Evolutionary conservation across 1,140 invertebrate species (phyloP), one percentile per base, ranked within the genome.

Genomic region (Kradibia gibbosae): DNA sequence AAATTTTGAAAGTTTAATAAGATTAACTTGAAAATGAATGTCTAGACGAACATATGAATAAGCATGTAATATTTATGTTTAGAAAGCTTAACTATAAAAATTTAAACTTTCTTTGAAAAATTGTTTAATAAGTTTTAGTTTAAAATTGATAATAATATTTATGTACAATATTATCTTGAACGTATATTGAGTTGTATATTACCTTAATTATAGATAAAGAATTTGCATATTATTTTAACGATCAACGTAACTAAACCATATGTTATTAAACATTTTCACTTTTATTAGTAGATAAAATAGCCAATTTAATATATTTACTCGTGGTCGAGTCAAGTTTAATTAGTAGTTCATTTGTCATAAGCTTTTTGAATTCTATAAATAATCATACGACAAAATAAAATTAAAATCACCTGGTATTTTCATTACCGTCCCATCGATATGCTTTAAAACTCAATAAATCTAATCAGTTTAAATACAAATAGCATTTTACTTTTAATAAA

Each of bases 281-380:
- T n/a, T n/a, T n/a, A n/a, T n/a, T 1, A 31, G 25, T 13, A 7
- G 3, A 57, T 31, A 34, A 31, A 60, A 31, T 31, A 31, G 31
- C 28, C 15, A 11, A 60, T 60, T 60, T 60, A 60, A 31, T 31
- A 31, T 31, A 60, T 31, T 36, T 36, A 20, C 15, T 4, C 8
- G 0, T 20, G 10, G 62, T 20, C 62, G 4, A 65, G 25, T 45
- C 39, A 71, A 71, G 42, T 45, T 25, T 45, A 28, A 71, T 42
- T 22, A 45, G n/a, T 17, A 25, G 39, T 71, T 71, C 31, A 55
- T 36, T 60, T 75, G 22, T 15, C 50, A 22, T 22, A 60, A 75
- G n/a, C 74, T 62, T 55, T 76, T 76, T 42, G 36, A 76, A 62
- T n/a, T 75, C 73, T 74, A 74, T 74, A 39, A 57, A 75, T 75